A percentile compares a stretch with the other conserved stretches of the same genome.
Evolutionary conservation across 1,140 invertebrate species (phyloP).

Genomic region (Thaumatotibia leucotreta): DNA sequence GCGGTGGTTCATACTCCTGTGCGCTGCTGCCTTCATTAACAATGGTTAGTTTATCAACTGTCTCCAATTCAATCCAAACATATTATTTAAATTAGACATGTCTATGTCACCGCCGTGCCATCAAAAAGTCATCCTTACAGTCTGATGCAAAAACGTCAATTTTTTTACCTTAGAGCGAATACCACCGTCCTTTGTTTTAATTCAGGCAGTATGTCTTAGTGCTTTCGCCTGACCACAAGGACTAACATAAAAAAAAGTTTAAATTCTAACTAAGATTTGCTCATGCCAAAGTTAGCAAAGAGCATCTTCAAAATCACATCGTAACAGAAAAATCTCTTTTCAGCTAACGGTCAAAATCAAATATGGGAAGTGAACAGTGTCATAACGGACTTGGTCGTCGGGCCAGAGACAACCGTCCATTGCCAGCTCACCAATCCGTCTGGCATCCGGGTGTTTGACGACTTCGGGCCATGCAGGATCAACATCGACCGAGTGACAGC

Average conservation of each 20-base stretch:
- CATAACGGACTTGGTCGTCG: neutral
- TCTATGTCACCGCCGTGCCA: too few relatives aligned
- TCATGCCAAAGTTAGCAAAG: too few relatives aligned
- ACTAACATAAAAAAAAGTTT: too few relatives aligned
- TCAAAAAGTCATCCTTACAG: too few relatives aligned
- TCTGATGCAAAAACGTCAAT: too few relatives aligned
- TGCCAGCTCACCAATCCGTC: neutral
- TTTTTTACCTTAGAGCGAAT: too few relatives aligned
- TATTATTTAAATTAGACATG: too few relatives aligned
- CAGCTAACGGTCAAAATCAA: neutral
- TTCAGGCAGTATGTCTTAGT: too few relatives aligned
- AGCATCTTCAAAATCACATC: too few relatives aligned
- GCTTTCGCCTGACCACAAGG: too few relatives aligned
- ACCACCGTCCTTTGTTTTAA: too few relatives aligned
- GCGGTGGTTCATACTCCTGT: neutral
- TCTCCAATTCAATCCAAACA: neutral
- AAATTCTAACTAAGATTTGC: too few relatives aligned
- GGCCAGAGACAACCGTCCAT: neutral
- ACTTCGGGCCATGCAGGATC: slow-evolving; percentile 5
- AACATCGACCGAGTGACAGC: neutral
- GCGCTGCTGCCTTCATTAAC: neutral
- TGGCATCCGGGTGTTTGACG: neutral
- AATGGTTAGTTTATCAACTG: neutral
- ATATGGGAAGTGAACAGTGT: neutral
- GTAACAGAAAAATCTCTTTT: neutral